These are phyloP conservation scores for Urocynchramus pylzowi DNA, from an alignment of 2,113 vertebrate species.

Conservation along the genomic window DNA sequence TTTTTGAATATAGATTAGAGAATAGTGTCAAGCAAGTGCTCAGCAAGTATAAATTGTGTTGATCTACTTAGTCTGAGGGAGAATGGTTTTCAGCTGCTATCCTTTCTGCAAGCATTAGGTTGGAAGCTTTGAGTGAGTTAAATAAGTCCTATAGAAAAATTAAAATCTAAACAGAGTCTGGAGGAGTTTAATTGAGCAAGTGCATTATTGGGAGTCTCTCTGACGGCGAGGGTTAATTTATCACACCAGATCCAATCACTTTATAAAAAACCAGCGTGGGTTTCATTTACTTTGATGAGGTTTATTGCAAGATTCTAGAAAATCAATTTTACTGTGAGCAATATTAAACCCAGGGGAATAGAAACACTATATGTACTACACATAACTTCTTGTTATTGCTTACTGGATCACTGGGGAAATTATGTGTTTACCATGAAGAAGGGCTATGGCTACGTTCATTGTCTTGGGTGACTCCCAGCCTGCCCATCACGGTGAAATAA, in stretches of 20 bases:
- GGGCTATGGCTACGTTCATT: slow-evolving; percentile 68
- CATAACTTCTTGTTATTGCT: slow-evolving; percentile 79
- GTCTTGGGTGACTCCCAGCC: slow-evolving; percentile 67
- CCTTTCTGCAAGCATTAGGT: not conserved
- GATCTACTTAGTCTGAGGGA: slow-evolving; percentile 7
- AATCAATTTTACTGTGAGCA: slow-evolving; percentile 78
- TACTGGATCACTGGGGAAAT: slow-evolving; percentile 76
- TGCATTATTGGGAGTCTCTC: slow-evolving; percentile 50
- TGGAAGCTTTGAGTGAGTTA: slow-evolving; percentile 33
- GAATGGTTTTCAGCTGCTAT: not conserved
- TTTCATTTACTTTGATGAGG: slow-evolving; percentile 80
- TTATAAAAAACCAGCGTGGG: slow-evolving; percentile 70
- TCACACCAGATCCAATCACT: slow-evolving; percentile 72
- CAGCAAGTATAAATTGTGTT: not conserved
- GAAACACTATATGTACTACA: slow-evolving; percentile 72
- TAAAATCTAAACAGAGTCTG: slow-evolving; percentile 56
- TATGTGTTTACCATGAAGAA: slow-evolving; percentile 73
- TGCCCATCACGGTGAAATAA: slow-evolving; percentile 62
- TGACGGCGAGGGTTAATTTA: slow-evolving; percentile 69
- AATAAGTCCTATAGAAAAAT: slow-evolving; percentile 49
- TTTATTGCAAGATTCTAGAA: slow-evolving; percentile 78
- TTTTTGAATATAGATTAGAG: not conserved
- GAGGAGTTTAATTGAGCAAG: slow-evolving; percentile 57
- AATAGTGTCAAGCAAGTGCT: not conserved
- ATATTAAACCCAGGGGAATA: slow-evolving; percentile 77